phyloP scores from a whole-genome alignment of 2,797 vertebrate species.

The Tangara arthus region DNA sequence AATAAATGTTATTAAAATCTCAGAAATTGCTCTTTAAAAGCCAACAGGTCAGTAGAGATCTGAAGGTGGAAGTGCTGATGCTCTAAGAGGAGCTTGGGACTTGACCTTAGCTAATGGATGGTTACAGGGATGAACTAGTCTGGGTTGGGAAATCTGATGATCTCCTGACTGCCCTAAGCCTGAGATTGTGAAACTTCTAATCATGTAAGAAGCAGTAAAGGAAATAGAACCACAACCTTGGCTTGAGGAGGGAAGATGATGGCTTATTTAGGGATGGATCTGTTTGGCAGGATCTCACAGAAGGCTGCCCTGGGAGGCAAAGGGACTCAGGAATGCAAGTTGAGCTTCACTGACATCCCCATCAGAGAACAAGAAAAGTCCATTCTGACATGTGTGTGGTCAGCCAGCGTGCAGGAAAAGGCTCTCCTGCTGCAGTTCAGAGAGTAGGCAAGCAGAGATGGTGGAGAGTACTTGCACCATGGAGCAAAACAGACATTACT shows the following conservation, averaged over 20 bases:
- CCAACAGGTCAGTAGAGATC: neutral
- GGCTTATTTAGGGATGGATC: neutral
- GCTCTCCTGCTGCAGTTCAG: neutral
- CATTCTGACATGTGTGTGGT: neutral
- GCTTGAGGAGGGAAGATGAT: neutral
- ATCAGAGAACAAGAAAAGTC: neutral
- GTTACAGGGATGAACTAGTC: neutral
- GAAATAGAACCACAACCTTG: neutral
- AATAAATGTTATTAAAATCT: neutral
- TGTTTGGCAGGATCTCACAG: neutral
- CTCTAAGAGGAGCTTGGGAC: neutral
- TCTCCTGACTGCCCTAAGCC: neutral
- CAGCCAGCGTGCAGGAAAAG: accelerated
- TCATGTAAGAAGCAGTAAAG: neutral
- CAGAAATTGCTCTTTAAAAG: neutral
- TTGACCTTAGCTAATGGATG: neutral
- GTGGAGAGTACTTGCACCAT: neutral
- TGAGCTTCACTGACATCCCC: neutral
- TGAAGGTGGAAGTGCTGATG: neutral
- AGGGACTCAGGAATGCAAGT: neutral
- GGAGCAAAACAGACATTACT: neutral
- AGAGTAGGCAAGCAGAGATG: neutral
- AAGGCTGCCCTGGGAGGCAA: neutral
- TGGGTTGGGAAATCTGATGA: neutral
- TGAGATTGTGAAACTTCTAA: neutral